A percentile compares a stretch with the other conserved stretches of the same genome.
phyloP scores from a whole-genome alignment of 2,113 vertebrate genomes.

The Dendrocopos noguchii region DNA sequence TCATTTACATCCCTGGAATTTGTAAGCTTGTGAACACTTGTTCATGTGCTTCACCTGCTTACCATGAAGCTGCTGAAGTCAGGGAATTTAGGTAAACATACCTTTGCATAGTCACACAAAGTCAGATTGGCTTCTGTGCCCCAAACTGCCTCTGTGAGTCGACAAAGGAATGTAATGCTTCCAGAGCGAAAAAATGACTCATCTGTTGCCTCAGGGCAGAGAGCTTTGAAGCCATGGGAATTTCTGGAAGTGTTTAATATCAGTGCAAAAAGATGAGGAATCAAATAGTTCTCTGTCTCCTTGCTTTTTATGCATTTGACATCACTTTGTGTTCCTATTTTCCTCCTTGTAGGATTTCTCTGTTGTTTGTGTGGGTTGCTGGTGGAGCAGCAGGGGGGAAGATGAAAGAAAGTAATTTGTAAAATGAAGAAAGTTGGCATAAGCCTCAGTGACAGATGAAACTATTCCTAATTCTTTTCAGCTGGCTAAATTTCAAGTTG shows the following conservation, averaged over 20 bases:
- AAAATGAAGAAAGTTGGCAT: conserved; percentile 20
- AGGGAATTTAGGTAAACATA: not conserved
- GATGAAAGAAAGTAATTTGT: conserved; percentile 29
- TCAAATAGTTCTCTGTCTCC: not conserved
- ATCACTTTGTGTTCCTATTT: not conserved
- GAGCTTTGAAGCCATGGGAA: conserved; percentile 14
- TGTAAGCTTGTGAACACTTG: not conserved
- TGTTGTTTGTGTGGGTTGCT: not conserved
- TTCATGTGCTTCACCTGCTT: not conserved
- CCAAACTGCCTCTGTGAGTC: not conserved
- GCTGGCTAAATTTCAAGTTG: not conserved
- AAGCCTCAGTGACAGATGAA: not conserved
- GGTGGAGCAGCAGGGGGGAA: not conserved
- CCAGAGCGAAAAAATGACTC: conserved; percentile 24
- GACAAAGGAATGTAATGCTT: conserved; percentile 39
- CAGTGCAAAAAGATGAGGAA: not conserved
- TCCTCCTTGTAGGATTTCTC: not conserved
- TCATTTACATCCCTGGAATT: not conserved
- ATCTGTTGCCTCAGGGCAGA: not conserved
- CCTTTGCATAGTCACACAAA: conserved; percentile 18
- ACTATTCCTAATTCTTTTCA: not conserved
- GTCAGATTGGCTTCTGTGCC: conserved; percentile 2
- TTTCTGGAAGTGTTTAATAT: conserved; percentile 25
- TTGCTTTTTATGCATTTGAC: not conserved
- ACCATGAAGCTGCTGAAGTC: not conserved